A percentile compares a stretch with the other conserved stretches of the same genome.
Evolutionary conservation across 2,888 invertebrate species (phyloP).

Genomic region (Hesperia comma): DNA sequence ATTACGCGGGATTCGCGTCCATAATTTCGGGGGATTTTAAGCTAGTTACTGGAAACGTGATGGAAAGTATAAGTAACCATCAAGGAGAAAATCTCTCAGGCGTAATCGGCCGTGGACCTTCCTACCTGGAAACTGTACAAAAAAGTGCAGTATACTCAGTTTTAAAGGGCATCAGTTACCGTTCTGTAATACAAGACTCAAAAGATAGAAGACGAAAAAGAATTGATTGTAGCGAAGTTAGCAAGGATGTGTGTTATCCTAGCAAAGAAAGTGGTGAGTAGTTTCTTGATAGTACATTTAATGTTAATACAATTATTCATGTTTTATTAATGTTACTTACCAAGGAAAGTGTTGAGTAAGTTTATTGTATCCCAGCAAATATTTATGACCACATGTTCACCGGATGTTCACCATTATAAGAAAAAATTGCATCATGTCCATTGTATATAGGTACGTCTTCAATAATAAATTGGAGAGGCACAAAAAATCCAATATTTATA

Average conservation of each 20-base stretch:
- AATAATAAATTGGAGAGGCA: no score
- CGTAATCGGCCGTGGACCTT: slow-evolving; percentile 56
- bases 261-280: slow-evolving; percentile 53
- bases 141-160: slow-evolving; percentile 56
- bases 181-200: slow-evolving; percentile 48
- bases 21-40: slow-evolving; percentile 65
- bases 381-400: no score
- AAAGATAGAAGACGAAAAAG: slow-evolving; percentile 53
- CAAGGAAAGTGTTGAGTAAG: no score
- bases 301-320: no score
- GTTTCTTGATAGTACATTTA: no score
- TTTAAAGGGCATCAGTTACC: slow-evolving; percentile 52
- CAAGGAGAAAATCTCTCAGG: slow-evolving; percentile 61
- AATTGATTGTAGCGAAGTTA: slow-evolving; percentile 51
- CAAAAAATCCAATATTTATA: no score
- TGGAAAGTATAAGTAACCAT: slow-evolving; percentile 50
- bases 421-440: no score
- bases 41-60: slow-evolving; percentile 59
- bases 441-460: no score
- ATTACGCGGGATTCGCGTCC: slow-evolving; percentile 59
- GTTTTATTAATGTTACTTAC: no score
- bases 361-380: no score
- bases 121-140: slow-evolving; percentile 56
- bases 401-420: no score
- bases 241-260: slow-evolving; percentile 55